Conservation (phyloP, 2,113 vertebrate genomes). For the Tyto alba region DNA sequence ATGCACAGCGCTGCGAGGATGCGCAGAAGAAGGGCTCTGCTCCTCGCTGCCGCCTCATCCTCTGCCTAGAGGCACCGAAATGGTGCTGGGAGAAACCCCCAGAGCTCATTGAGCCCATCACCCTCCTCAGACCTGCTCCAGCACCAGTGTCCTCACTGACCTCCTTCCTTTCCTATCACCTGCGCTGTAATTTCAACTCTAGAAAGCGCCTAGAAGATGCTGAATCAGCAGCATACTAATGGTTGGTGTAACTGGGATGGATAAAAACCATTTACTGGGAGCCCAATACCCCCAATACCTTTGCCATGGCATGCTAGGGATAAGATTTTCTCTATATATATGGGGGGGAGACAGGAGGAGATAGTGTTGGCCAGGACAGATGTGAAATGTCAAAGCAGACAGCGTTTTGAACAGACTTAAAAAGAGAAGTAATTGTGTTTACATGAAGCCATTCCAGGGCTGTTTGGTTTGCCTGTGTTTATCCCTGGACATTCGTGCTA, state of each 20-base stretch:
- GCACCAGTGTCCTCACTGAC: rapidly evolving
- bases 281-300: rapidly evolving
- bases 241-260: not conserved
- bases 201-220: not conserved
- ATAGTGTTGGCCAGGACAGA: not conserved
- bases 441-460: constrained; percentile 1
- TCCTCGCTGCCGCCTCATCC: not conserved
- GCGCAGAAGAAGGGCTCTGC: not conserved
- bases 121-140: not conserved
- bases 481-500: not conserved
- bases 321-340: not conserved
- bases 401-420: not conserved
- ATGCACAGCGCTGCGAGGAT: not conserved
- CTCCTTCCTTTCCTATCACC: not conserved
- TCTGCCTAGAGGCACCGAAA: not conserved
- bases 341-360: not conserved
- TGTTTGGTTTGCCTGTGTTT: constrained; percentile 14
- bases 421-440: not conserved
- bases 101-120: not conserved
- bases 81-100: rapidly evolving
- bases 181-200: not conserved
- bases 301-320: rapidly evolving
- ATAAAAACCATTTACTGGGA: not conserved
- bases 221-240: not conserved
- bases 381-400: not conserved